A percentile compares a stretch with the other conserved stretches of the same genome.
phyloP scores from a whole-genome alignment of 2,113 vertebrate species.

The Hemichromis elongatus region DNA sequence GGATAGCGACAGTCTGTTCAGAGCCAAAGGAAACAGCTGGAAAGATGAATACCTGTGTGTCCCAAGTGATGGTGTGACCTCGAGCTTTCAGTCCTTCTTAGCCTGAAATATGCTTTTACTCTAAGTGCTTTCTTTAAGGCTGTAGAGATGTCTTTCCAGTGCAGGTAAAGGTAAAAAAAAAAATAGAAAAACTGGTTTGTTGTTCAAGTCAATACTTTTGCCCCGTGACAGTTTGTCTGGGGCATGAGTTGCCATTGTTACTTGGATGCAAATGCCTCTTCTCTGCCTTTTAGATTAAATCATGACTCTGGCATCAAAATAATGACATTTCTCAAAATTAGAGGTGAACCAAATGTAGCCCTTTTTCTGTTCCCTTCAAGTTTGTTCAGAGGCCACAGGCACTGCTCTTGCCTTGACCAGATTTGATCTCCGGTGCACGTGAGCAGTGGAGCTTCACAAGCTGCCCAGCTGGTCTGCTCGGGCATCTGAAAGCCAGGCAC shows the following conservation, averaged over 20 bases:
- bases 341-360: background rate
- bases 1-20: background rate
- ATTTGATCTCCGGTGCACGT: background rate
- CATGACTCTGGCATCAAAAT: slow-evolving; percentile 6
- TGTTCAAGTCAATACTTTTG: background rate
- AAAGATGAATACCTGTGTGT: background rate
- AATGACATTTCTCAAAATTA: background rate
- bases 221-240: background rate
- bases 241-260: background rate
- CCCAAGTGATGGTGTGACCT: slow-evolving; percentile 5
- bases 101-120: background rate
- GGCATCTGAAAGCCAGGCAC: background rate
- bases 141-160: background rate
- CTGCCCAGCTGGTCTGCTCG: slow-evolving; percentile 17
- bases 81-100: background rate
- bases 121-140: background rate
- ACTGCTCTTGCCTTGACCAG: background rate
- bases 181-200: background rate
- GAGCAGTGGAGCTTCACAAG: slow-evolving; percentile 7
- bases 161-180: background rate
- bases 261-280: background rate
- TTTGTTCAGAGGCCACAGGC: background rate
- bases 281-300: background rate
- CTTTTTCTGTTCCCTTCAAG: background rate
- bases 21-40: background rate